phyloP scores from a whole-genome alignment of 2,888 invertebrate genomes.

The Tridacna crocea region DNA sequence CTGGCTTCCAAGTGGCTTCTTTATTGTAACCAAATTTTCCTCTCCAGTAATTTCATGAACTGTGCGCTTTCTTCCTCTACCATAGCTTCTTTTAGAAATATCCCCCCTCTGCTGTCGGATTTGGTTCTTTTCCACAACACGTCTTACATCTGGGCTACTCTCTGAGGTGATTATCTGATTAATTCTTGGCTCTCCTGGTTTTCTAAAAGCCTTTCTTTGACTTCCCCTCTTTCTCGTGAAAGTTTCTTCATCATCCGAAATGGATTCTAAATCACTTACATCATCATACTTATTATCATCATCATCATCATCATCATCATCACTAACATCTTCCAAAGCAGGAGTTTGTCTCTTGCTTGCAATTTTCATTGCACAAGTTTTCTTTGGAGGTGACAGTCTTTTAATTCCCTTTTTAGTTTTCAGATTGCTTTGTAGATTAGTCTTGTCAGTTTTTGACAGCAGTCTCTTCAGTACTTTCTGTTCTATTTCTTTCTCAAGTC shows the following conservation, averaged over 20 bases:
- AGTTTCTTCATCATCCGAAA: slow-evolving; percentile 50
- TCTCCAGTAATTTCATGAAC: not conserved
- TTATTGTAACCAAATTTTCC: not conserved
- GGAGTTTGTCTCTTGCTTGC: not conserved
- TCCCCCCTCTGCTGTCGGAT: not conserved
- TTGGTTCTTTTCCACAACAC: slow-evolving; percentile 30
- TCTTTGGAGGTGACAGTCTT: slow-evolving; percentile 33
- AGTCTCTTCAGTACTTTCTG: slow-evolving; percentile 41
- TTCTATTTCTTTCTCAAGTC: slow-evolving; percentile 47
- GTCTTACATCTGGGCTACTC: slow-evolving; percentile 34
- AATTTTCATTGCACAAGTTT: not conserved
- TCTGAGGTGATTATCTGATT: not conserved
- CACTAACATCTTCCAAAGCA: slow-evolving; percentile 41
- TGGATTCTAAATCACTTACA: slow-evolving; percentile 54
- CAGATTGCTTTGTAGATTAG: not conserved
- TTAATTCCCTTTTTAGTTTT: slow-evolving; percentile 23
- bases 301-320: slow-evolving; percentile 34
- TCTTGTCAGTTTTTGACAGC: slow-evolving; percentile 14
- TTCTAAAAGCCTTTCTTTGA: slow-evolving; percentile 40
- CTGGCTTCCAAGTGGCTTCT: not conserved
- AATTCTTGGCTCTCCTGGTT: slow-evolving; percentile 50
- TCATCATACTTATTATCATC: slow-evolving; percentile 42
- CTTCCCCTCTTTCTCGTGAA: slow-evolving; percentile 1
- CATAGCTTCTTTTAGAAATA: not conserved
- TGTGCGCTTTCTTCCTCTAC: slow-evolving; percentile 14